Base-by-base conservation (phyloP, 2,888 invertebrate genomes). In the Aporophyla lueneburgensis region DNA sequence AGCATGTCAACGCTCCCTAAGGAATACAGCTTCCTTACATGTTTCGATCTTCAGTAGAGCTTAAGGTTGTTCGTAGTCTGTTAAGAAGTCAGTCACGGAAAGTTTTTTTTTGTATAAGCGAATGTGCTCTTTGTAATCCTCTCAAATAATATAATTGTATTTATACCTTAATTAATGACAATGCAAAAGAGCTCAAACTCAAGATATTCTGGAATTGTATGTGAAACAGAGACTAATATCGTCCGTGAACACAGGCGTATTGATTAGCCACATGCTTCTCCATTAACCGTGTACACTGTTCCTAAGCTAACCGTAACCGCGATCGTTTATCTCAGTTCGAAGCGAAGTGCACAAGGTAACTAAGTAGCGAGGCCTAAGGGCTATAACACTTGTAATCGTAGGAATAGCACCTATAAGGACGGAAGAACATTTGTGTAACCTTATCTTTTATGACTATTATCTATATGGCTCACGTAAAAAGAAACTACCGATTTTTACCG, bases 271-370 rank as follows among this genome's bases (percentile, higher is more conserved):
- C 62, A 71, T 78, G 61, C 61, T 54, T 70, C 73, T 78, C 59
- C 53, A 73, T 80, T 76, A 76, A 61, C 58, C 43, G 68, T 56
- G 70, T 40, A 73, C 76, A 79, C 84, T 56, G 56, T 24, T 71
- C 19, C 58, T 74, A 74, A 83, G 27, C 33, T 40, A 79, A 70
- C 70, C 62, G 71, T 84, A 80, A 74, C 81, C 59, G 73, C 74
- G 62, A 74, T 84, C 77, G 81, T 83, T 83, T 83, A 77, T 80
- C 84, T 70, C 56, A 74, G 77, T 83, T 77, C n/a, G 53, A 70
- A 46, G 73, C 65, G 65, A 66, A 84, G 68, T 83, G 71, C 71
- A 67, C 72, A 61, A 66, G 46, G 51, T 75, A 80, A 75, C 70
- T 84, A 49, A 83, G 77, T 61, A 67, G 33, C 49, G 53, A 67